Evolutionary conservation across 2,888 invertebrate species (phyloP).

Genomic region (Acanthococcus lagerstroemiae): DNA sequence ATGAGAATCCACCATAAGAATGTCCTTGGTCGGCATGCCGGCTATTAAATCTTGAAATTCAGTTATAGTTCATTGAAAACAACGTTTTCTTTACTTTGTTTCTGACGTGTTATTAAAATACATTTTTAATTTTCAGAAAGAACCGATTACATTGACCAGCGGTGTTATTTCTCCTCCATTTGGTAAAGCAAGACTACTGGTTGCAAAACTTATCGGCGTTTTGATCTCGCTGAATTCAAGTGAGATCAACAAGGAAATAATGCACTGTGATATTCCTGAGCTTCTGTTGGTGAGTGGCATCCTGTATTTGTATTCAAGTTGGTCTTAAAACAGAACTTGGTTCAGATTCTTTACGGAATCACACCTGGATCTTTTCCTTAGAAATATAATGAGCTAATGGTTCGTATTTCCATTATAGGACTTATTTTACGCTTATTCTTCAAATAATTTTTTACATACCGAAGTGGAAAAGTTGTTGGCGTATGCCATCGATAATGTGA

Average conservation of each 20-base stretch:
- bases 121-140: neutral
- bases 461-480: slow-evolving; percentile 57
- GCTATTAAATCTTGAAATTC: too few relatives aligned
- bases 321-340: neutral
- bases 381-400: neutral
- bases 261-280: slow-evolving; percentile 26
- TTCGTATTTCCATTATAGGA: slow-evolving; percentile 54
- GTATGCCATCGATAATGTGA: slow-evolving; percentile 39
- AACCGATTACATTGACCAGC: slow-evolving; percentile 15
- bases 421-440: slow-evolving; percentile 76
- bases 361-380: neutral
- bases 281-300: slow-evolving; percentile 24
- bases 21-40: too few relatives aligned
- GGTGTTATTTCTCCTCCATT: slow-evolving; percentile 57
- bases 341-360: neutral
- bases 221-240: slow-evolving; percentile 20
- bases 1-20: too few relatives aligned
- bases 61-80: too few relatives aligned
- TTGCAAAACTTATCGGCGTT: slow-evolving; percentile 56
- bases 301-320: neutral
- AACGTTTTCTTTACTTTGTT: too few relatives aligned
- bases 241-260: slow-evolving; percentile 27
- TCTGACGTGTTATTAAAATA: too few relatives aligned
- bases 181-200: slow-evolving; percentile 68
- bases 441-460: slow-evolving; percentile 93